Conservation (phyloP, 53 echinoderm and acorn worm genomes). For the Crossaster papposus region DNA sequence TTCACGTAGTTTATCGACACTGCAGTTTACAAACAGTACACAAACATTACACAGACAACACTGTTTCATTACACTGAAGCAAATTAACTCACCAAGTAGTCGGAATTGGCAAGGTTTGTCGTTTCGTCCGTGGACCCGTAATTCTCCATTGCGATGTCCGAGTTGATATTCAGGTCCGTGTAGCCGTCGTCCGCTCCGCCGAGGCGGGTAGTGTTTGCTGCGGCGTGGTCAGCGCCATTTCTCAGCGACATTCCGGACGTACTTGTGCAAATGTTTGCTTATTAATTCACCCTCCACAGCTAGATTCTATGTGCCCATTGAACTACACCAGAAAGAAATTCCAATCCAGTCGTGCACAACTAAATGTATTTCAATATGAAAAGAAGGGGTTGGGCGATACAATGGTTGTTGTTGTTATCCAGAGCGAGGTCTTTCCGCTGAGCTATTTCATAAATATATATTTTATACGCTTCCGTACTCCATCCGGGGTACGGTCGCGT, state of each 20-base stretch:
- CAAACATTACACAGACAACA: too few species aligned
- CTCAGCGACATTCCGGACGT: background rate
- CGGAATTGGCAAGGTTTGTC: constrained; percentile 64
- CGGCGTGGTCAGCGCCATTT: background rate
- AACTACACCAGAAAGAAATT: background rate
- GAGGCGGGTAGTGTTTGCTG: background rate
- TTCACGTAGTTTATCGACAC: too few species aligned
- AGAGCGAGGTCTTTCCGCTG: too few species aligned
- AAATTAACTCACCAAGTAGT: constrained; percentile 66
- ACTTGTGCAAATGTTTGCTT: background rate
- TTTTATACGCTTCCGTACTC: too few species aligned
- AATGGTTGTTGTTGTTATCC: too few species aligned
- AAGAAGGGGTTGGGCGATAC: background rate
- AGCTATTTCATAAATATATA: too few species aligned
- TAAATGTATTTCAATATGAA: background rate
- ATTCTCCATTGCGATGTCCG: constrained; percentile 65
- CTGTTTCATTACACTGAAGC: too few species aligned
- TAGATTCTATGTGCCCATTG: background rate
- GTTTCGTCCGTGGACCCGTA: constrained; percentile 88
- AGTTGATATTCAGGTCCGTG: background rate
- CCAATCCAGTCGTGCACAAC: background rate
- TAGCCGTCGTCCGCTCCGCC: background rate
- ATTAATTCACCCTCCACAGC: too few species aligned
- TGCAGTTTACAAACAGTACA: too few species aligned
- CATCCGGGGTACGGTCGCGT: too few species aligned